phyloP scores from a whole-genome alignment of 2,888 invertebrate species.

The Lomographa bimaculata region DNA sequence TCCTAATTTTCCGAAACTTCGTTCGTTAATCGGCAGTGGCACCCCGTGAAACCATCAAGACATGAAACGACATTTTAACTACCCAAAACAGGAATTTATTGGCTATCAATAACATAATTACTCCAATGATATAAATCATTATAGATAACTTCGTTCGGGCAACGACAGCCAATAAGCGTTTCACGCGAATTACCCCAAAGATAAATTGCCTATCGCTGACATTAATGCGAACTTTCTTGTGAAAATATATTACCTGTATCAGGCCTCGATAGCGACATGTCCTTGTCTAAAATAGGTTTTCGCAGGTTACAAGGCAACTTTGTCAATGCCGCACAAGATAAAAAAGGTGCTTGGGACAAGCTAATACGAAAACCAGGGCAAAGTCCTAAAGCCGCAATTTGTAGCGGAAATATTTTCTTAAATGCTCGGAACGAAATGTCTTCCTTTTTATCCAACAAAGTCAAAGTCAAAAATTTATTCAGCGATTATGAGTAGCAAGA shows the following conservation, averaged over 20 bases:
- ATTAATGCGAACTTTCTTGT: constrained; percentile 69
- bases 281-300: constrained; percentile 45
- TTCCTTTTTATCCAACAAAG: too few relatives aligned
- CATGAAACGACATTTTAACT: too few relatives aligned
- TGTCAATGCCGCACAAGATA: constrained; percentile 44
- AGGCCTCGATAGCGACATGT: constrained; percentile 47
- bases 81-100: too few relatives aligned
- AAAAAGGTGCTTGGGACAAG: constrained; percentile 17
- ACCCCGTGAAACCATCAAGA: too few relatives aligned
- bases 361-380: constrained; percentile 8
- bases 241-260: constrained; percentile 72
- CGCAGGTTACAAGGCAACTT: constrained; percentile 43
- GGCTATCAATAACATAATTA: constrained; percentile 5
- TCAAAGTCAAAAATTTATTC: too few relatives aligned
- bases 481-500: too few relatives aligned
- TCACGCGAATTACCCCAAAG: constrained; percentile 71
- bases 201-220: constrained; percentile 70
- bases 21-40: too few relatives aligned
- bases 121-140: constrained; percentile 12
- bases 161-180: constrained; percentile 75
- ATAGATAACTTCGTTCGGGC: constrained; percentile 10
- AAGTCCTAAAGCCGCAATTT: too few relatives aligned
- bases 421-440: too few relatives aligned
- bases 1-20: too few relatives aligned
- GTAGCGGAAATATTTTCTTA: too few relatives aligned